These are phyloP conservation scores for Arnoldichthys spilopterus DNA, from an alignment of 2,797 vertebrate genomes.

Conservation along the genomic window DNA sequence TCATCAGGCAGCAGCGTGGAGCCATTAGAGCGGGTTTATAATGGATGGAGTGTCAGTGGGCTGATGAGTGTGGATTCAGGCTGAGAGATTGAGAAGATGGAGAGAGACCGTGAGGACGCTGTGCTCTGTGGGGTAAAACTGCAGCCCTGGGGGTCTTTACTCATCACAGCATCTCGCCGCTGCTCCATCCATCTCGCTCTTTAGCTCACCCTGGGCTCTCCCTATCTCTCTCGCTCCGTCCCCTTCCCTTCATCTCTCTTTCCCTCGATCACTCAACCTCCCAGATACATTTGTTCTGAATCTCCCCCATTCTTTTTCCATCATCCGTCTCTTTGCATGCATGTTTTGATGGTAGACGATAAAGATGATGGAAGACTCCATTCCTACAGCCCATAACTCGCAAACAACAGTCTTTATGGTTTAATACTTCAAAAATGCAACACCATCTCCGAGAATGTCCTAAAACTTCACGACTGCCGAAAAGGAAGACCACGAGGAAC, in stretches of 20 bases:
- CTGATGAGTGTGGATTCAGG: slow-evolving; percentile 48
- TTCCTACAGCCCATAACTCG: not conserved
- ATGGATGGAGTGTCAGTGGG: slow-evolving; percentile 49
- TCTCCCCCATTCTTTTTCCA: not conserved
- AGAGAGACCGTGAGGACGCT: slow-evolving; percentile 38
- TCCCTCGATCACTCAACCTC: not conserved
- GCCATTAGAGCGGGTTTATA: slow-evolving; percentile 49
- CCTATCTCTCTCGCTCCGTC: not conserved
- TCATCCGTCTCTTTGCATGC: not conserved
- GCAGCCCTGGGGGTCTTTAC: slow-evolving; percentile 49
- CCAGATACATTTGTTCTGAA: not conserved
- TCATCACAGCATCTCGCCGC: slow-evolving; percentile 41
- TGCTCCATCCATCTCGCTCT: slow-evolving; percentile 36
- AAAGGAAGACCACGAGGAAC: slow-evolving; percentile 18
- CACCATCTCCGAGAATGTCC: not conserved
- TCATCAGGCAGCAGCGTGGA: slow-evolving; percentile 45
- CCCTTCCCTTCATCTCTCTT: not conserved
- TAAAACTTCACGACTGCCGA: not conserved
- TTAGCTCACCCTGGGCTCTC: slow-evolving; percentile 27
- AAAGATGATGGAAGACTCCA: not conserved
- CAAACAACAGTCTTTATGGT: slow-evolving; percentile 18
- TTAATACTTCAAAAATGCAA: slow-evolving; percentile 25
- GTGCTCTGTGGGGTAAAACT: slow-evolving; percentile 54
- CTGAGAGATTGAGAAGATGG: slow-evolving; percentile 52
- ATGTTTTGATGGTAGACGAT: not conserved